A percentile compares a stretch with the other conserved stretches of the same genome.
Evolutionary conservation across 2,797 vertebrate species (phyloP).

Genomic region (Pangasius sanitwongsei): DNA sequence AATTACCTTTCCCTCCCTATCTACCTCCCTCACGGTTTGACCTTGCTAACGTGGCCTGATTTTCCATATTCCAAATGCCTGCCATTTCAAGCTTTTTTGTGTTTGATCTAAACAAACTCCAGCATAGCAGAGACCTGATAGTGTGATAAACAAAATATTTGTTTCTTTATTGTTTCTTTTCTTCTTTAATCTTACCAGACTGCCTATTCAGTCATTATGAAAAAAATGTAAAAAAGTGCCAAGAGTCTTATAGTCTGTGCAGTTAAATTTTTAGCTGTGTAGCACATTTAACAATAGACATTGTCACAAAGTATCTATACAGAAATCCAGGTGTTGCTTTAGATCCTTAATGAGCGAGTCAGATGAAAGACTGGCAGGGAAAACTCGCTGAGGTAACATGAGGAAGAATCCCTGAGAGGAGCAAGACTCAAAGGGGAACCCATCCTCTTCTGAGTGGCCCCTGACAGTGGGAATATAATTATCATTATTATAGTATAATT

Average conservation of each 20-base stretch:
- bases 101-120: slow-evolving; percentile 37
- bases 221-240: background rate
- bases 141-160: slow-evolving; percentile 32
- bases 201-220: background rate
- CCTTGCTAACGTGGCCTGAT: slow-evolving; percentile 1
- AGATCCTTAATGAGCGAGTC: background rate
- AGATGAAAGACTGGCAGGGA: background rate
- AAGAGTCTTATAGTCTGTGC: background rate
- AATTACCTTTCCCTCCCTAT: background rate
- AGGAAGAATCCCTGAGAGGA: background rate
- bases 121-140: slow-evolving; percentile 21
- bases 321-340: background rate
- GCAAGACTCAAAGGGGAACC: too few relatives aligned
- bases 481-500: too few relatives aligned
- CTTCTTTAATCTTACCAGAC: slow-evolving; percentile 10
- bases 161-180: slow-evolving; percentile 14
- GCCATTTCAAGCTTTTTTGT: slow-evolving; percentile 47
- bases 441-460: background rate
- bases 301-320: background rate
- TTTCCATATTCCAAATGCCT: slow-evolving; percentile 44
- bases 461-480: background rate
- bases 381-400: background rate
- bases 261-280: background rate
- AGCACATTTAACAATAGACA: background rate
- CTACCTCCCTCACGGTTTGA: background rate